Conservation (phyloP, 35 echinoderm and acorn worm species). For the Diadema setosum region DNA sequence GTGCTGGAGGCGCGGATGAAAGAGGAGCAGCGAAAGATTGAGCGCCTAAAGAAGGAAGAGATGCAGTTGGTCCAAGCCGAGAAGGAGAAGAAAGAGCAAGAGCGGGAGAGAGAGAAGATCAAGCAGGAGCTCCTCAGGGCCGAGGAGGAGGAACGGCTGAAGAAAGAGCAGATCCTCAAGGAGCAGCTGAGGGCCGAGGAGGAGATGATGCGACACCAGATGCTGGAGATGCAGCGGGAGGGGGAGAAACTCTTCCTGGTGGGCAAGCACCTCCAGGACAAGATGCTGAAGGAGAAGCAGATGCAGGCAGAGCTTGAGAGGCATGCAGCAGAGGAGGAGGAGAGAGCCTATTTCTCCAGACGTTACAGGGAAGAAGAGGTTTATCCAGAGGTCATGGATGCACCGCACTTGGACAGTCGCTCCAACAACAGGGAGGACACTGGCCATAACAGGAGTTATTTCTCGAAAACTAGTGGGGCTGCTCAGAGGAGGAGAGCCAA, state of each 20-base stretch:
- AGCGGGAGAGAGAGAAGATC: not conserved
- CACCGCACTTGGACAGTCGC: not conserved
- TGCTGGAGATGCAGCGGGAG: not conserved
- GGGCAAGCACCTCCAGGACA: not conserved
- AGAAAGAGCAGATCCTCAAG: not conserved
- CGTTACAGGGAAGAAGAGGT: not conserved
- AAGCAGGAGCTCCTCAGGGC: not conserved
- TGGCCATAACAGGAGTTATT: too few species aligned
- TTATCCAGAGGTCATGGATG: not conserved
- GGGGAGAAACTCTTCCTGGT: too few species aligned
- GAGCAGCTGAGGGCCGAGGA: not conserved
- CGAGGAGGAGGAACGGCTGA: not conserved
- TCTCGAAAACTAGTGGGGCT: too few species aligned
- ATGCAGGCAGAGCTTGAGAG: not conserved
- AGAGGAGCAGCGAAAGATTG: not conserved
- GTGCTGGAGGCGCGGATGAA: not conserved
- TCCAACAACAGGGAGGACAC: not conserved
- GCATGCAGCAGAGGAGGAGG: not conserved
- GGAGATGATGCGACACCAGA: not conserved
- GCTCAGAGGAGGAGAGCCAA: not conserved
- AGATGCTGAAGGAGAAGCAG: not conserved
- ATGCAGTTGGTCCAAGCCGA: not conserved
- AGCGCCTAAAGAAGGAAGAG: not conserved
- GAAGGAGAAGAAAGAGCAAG: not conserved
- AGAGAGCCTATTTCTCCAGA: not conserved